A percentile compares a stretch with the other conserved stretches of the same genome.
phyloP scores from a whole-genome alignment of 2,888 invertebrate species.

The Tetramorium bicarinatum region DNA sequence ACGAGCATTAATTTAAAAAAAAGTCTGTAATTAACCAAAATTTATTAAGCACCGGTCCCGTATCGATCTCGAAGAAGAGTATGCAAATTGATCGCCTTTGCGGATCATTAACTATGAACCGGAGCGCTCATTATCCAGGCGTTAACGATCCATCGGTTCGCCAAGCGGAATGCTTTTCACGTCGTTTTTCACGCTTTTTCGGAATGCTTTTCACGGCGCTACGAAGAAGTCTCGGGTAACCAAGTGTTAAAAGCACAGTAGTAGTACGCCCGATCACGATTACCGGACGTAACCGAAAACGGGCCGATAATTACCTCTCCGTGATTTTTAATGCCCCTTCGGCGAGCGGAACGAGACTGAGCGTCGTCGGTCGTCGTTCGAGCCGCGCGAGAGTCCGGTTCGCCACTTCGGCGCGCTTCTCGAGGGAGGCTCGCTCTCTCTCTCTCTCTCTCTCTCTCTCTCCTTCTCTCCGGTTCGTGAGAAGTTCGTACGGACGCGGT shows the following conservation, averaged over 20 bases:
- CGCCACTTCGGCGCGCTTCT: slow-evolving; percentile 41
- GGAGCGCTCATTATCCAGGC: background rate
- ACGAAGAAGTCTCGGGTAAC: background rate
- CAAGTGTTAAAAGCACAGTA: background rate
- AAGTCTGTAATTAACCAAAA: background rate
- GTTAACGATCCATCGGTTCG: background rate
- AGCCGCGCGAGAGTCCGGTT: slow-evolving; percentile 17
- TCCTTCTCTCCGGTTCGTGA: slow-evolving; percentile 63
- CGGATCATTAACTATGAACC: background rate
- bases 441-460: slow-evolving; percentile 49
- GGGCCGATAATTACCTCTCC: slow-evolving; percentile 35
- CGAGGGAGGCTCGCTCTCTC: slow-evolving; percentile 34
- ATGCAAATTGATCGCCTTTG: background rate
- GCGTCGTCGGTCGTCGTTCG: slow-evolving; percentile 31
- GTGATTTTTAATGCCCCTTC: slow-evolving; percentile 26
- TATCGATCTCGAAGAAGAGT: background rate
- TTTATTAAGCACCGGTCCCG: background rate
- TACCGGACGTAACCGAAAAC: background rate
- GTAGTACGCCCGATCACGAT: background rate
- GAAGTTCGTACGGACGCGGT: slow-evolving; percentile 42
- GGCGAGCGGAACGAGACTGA: slow-evolving; percentile 41
- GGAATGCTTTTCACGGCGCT: background rate
- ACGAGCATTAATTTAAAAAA: background rate
- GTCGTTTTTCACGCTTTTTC: background rate
- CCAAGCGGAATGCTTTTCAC: background rate